Conservation (phyloP, 1,140 invertebrate species). For the Mamestra configurata region DNA sequence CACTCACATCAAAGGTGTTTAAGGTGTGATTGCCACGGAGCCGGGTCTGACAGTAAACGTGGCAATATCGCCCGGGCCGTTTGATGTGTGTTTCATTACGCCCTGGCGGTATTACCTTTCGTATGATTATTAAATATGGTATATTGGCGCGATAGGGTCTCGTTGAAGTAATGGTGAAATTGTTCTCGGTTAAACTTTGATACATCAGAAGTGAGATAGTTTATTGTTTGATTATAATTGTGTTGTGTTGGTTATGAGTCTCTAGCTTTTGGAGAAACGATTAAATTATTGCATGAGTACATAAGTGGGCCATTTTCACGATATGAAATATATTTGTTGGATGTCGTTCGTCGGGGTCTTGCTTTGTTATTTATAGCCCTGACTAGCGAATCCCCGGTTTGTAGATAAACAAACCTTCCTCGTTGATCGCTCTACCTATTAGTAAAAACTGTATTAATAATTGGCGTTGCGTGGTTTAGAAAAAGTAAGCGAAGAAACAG, state of each 20-base stretch:
- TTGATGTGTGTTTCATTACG: constrained; percentile 34
- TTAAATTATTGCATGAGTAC: background rate
- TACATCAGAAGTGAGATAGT: background rate
- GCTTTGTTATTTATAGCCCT: background rate
- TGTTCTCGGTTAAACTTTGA: background rate
- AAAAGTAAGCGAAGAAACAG: too few relatives aligned
- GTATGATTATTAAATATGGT: constrained; percentile 37
- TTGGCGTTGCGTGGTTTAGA: too few relatives aligned
- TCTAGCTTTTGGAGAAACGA: background rate
- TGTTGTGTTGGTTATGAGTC: background rate
- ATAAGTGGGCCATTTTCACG: background rate
- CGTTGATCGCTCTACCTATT: too few relatives aligned
- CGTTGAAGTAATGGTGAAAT: background rate
- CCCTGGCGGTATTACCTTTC: background rate
- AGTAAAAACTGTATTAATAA: too few relatives aligned
- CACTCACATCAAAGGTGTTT: constrained; percentile 15
- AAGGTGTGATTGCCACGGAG: background rate
- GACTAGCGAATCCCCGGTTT: too few relatives aligned
- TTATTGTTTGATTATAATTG: constrained; percentile 10
- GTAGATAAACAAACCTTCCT: too few relatives aligned
- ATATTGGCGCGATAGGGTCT: background rate
- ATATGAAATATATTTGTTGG: background rate
- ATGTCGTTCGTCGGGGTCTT: background rate
- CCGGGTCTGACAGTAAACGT: constrained; percentile 8
- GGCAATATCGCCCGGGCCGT: constrained; percentile 8